Base-by-base conservation (phyloP, 2,113 vertebrate species). In the Jaculus jaculus region DNA sequence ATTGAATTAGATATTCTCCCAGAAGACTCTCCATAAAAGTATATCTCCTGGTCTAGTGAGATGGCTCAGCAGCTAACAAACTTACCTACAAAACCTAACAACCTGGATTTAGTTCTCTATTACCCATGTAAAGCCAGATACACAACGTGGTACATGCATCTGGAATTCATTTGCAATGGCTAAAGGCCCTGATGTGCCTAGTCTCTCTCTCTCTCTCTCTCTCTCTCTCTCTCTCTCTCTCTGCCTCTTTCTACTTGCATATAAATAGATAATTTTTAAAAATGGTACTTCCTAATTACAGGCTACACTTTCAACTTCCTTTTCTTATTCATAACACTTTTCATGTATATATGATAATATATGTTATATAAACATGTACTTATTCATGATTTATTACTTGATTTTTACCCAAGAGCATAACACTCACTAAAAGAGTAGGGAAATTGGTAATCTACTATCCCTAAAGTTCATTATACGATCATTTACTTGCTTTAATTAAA, bases 401-500 rank as follows among this genome's bases (percentile, higher is more conserved):
- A 23, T 84, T 83, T 28, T 92, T 93, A 68, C 24, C 11, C 42
- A 90, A 72, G 47, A 93, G 78, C 24, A 6, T 63, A 66, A 6
- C 58, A 66, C 77, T 87, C 73, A 47, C 16, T 28, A 66, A 84
- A 73, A 80, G 1, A 37, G 13, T 61, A 60, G 11, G 7, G 17
- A 51, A 58, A 86, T 89, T 84, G 13, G 78, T n/a, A 47, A 30
- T 37, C 63, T 51, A 2, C 24, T 32, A 3, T 47, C 54, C 28
- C 65, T 47, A 84, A 42, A 90, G 60, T 34, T 54, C 63, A 78
- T 82, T 88, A 60, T 13, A 26, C 20, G 18, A 18, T 23, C 42
- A 92, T 77, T 91, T 60, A 61, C 32, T n/a, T 89, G 5, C 37
- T 68, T 7, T 34, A 80, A 80, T 60, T 89, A 84, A 77, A 87